These are phyloP conservation scores for Diplolepis rosae DNA, from an alignment of 2,888 invertebrate genomes.

Conservation along the genomic window DNA sequence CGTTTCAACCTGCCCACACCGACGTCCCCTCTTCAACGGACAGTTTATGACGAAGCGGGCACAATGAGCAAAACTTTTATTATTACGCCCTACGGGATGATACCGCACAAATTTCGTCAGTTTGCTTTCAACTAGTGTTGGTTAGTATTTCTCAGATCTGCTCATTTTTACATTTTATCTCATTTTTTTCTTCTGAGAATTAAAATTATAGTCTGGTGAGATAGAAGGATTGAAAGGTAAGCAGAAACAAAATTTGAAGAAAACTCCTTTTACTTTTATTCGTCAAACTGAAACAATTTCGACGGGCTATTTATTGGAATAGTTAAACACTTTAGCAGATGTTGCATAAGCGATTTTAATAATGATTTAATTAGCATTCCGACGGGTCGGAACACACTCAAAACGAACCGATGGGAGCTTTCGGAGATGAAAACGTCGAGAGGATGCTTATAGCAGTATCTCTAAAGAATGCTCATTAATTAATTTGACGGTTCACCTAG, in stretches of 20 bases:
- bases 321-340: conserved; percentile 56
- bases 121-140: not conserved
- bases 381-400: conserved; percentile 58
- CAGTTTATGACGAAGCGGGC: conserved; percentile 52
- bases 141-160: conserved; percentile 8
- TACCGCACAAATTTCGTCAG: conserved; percentile 28
- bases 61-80: conserved; percentile 67
- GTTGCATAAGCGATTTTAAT: conserved; percentile 68
- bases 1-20: conserved; percentile 53
- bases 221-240: not conserved
- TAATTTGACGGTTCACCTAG: conserved; percentile 48
- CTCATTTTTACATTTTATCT: conserved; percentile 14
- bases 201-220: too few relatives aligned
- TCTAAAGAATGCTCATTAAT: conserved; percentile 68
- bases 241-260: too few relatives aligned
- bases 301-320: conserved; percentile 49
- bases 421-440: conserved; percentile 51
- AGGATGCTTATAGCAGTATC: conserved; percentile 51
- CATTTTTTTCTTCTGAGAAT: not conserved
- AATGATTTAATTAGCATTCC: conserved; percentile 73
- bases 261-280: not conserved
- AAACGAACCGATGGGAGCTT: conserved; percentile 50
- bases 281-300: not conserved
- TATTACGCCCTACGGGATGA: conserved; percentile 54
- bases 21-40: conserved; percentile 47